Evolutionary conservation across 2,797 vertebrate genomes (phyloP).

Genomic region (Naso thynnoides): DNA sequence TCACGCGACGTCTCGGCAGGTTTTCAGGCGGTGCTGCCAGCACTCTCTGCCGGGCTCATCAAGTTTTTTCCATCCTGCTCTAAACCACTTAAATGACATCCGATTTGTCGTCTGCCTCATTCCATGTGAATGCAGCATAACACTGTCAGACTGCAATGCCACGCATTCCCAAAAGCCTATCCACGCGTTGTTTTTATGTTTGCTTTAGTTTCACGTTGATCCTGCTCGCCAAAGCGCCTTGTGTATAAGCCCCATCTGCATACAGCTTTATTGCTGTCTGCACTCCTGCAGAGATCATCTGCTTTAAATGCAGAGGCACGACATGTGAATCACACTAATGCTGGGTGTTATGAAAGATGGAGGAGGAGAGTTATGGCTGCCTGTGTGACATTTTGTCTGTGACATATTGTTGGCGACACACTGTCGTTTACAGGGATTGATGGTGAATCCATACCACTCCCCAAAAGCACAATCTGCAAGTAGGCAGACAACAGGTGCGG

Average conservation of each 20-base stretch:
- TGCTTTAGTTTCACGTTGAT: conserved; percentile 57
- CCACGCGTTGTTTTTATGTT: conserved; percentile 41
- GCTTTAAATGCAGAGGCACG: conserved; percentile 56
- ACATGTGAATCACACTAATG: conserved; percentile 50
- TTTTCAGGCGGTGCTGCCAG: too few relatives aligned
- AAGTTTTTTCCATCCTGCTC: too few relatives aligned
- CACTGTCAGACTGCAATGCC: conserved; percentile 21
- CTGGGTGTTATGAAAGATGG: conserved; percentile 56
- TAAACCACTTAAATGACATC: too few relatives aligned
- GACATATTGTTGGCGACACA: conserved; percentile 48
- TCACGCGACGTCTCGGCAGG: too few relatives aligned
- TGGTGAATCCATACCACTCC: conserved; percentile 17
- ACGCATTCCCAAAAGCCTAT: conserved; percentile 19
- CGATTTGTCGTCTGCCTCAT: too few relatives aligned
- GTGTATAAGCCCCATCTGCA: conserved; percentile 72
- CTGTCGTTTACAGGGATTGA: conserved; percentile 41
- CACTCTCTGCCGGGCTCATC: too few relatives aligned
- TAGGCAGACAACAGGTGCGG: conserved; percentile 41
- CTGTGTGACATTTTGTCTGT: conserved; percentile 55
- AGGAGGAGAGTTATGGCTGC: conserved; percentile 41
- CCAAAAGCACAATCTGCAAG: conserved; percentile 34
- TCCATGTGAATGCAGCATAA: too few relatives aligned
- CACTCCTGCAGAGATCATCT: conserved; percentile 63
- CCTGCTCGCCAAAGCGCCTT: conserved; percentile 32
- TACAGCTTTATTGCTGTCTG: conserved; percentile 71